A percentile compares a stretch with the other conserved stretches of the same genome.
These are phyloP conservation scores for Electrophaes corylata DNA, from an alignment of 2,888 invertebrate genomes.

Conservation along the genomic window DNA sequence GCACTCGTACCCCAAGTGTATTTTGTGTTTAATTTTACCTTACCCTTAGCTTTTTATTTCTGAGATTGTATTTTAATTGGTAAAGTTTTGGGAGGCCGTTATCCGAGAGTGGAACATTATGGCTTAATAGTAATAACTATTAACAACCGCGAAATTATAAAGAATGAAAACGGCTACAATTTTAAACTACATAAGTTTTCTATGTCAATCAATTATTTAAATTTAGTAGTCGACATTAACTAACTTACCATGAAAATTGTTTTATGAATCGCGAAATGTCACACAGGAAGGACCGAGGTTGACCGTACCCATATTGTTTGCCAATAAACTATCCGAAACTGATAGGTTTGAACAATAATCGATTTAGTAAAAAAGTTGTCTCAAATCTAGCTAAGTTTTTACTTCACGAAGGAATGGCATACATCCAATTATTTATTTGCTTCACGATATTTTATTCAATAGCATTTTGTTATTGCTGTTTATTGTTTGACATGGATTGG, in stretches of 20 bases:
- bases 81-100: background rate
- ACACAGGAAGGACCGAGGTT: too few species aligned
- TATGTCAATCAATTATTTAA: too few species aligned
- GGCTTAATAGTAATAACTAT: too few species aligned
- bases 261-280: background rate
- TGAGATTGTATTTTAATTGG: background rate
- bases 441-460: background rate
- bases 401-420: background rate
- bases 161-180: too few species aligned
- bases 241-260: background rate
- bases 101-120: background rate
- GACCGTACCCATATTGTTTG: background rate
- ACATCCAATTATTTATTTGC: background rate
- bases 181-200: too few species aligned
- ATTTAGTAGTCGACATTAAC: too few species aligned
- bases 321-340: background rate
- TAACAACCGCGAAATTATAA: too few species aligned
- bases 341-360: background rate
- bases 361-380: background rate
- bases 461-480: background rate
- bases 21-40: slow-evolving; percentile 11
- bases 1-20: slow-evolving; percentile 64
- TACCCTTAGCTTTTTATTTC: background rate
- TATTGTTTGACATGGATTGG: slow-evolving; percentile 12
- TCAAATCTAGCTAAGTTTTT: background rate